These are phyloP conservation scores for Hippoglossus stenolepis DNA, from an alignment of 2,113 vertebrate genomes.

Conservation along the genomic window DNA sequence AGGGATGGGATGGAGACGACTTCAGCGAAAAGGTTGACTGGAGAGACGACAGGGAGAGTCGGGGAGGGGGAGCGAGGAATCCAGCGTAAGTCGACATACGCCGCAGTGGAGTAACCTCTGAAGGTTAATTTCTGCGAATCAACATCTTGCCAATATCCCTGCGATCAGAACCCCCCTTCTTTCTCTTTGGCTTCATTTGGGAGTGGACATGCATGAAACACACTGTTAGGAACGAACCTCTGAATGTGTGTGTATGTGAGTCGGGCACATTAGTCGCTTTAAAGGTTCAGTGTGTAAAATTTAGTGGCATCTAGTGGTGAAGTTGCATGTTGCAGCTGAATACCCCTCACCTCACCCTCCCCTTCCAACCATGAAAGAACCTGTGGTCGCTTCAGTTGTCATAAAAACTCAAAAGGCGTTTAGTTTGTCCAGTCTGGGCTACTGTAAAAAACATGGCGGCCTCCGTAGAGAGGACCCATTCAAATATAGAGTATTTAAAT, in stretches of 20 bases:
- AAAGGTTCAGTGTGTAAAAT: too few species aligned
- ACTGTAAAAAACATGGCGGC: too few species aligned
- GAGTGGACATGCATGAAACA: constrained; percentile 57
- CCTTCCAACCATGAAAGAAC: too few species aligned
- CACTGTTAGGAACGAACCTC: constrained; percentile 25
- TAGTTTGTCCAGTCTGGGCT: too few species aligned
- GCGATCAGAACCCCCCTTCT: too few species aligned
- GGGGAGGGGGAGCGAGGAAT: constrained; percentile 27
- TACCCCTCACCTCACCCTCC: too few species aligned
- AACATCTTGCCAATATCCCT: constrained; percentile 76
- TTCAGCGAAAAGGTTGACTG: constrained; percentile 23
- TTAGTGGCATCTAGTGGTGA: too few species aligned
- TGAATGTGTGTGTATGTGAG: constrained; percentile 9
- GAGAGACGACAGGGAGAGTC: constrained; percentile 24
- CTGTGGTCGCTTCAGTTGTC: too few species aligned
- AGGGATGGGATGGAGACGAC: constrained; percentile 14
- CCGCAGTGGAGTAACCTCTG: constrained; percentile 67
- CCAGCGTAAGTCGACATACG: constrained; percentile 49
- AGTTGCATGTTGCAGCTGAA: background rate
- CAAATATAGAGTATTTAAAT: too few species aligned
- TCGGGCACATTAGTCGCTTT: background rate
- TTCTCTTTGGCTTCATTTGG: too few species aligned
- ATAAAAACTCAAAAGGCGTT: too few species aligned
- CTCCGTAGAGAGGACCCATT: too few species aligned
- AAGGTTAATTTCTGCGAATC: constrained; percentile 78